phyloP scores from a whole-genome alignment of 1,140 invertebrate species.

The Diorhabda sublineata region DNA sequence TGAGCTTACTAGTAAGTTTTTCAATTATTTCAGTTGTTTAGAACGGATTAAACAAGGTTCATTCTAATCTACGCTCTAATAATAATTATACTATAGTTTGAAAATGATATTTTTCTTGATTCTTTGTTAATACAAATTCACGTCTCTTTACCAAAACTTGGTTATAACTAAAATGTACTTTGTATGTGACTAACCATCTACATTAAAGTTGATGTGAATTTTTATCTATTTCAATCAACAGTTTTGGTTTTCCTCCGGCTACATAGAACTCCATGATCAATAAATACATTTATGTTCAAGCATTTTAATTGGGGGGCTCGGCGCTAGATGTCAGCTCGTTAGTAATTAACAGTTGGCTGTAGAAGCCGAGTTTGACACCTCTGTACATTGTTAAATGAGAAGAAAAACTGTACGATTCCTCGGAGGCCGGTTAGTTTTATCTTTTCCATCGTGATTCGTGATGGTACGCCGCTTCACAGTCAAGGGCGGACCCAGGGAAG shows the following conservation, averaged over 20 bases:
- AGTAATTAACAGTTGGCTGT: slow-evolving; percentile 45
- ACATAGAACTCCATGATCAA: not conserved
- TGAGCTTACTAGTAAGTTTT: too few relatives aligned
- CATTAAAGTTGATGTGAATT: too few relatives aligned
- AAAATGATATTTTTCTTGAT: too few relatives aligned
- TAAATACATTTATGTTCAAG: slow-evolving; percentile 29
- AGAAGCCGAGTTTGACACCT: slow-evolving; percentile 47
- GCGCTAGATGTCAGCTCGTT: slow-evolving; percentile 43
- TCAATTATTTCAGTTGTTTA: too few relatives aligned
- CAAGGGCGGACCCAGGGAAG: slow-evolving; percentile 1
- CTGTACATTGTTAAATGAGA: slow-evolving; percentile 41
- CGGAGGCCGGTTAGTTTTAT: slow-evolving; percentile 1
- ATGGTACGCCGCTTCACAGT: not conserved
- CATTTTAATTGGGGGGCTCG: slow-evolving; percentile 47
- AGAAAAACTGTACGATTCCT: not conserved
- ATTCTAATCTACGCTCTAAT: too few relatives aligned
- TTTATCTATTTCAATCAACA: too few relatives aligned
- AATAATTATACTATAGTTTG: too few relatives aligned
- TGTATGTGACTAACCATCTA: too few relatives aligned
- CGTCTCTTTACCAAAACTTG: too few relatives aligned
- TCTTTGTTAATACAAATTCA: too few relatives aligned
- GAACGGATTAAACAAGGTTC: too few relatives aligned
- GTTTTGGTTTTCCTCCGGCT: slow-evolving; percentile 1
- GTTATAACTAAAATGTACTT: too few relatives aligned
- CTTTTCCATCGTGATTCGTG: slow-evolving; percentile 1